These are phyloP conservation scores for Platichthys stellatus DNA, from an alignment of 2,113 vertebrate species.

Conservation along the genomic window DNA sequence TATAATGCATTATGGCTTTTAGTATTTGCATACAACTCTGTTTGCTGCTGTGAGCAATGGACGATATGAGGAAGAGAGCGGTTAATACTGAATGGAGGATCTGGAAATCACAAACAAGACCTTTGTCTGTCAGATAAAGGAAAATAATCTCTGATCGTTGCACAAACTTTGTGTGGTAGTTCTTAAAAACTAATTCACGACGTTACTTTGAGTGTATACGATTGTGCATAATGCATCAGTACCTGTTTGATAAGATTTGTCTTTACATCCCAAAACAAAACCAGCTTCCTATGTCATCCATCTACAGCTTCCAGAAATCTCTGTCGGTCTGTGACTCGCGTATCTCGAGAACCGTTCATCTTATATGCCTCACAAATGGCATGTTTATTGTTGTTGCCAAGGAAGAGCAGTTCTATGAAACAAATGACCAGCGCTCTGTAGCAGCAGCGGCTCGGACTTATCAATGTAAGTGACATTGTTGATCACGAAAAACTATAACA, in stretches of 20 bases:
- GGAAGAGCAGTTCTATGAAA: too few species aligned
- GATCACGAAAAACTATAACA: too few species aligned
- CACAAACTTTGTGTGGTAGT: constrained; percentile 5
- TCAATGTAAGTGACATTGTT: too few species aligned
- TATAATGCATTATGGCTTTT: constrained; percentile 71
- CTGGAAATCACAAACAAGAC: constrained; percentile 57
- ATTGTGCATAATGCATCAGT: too few species aligned
- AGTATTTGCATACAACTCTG: constrained; percentile 82
- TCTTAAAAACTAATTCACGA: not conserved
- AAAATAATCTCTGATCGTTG: constrained; percentile 42
- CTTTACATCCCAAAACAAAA: not conserved
- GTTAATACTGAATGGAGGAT: constrained; percentile 6
- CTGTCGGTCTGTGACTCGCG: too few species aligned
- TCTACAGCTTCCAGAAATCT: too few species aligned
- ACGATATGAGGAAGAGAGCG: constrained; percentile 44
- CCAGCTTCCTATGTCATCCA: not conserved
- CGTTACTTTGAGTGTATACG: not conserved
- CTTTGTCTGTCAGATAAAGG: constrained; percentile 59
- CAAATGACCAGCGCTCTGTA: too few species aligned
- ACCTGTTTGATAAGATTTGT: not conserved
- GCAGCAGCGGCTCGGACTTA: too few species aligned
- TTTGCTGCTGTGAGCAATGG: constrained; percentile 69
- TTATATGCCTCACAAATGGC: too few species aligned
- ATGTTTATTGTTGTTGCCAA: too few species aligned
- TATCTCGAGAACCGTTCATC: too few species aligned